Base-by-base conservation (phyloP, 2,888 invertebrate genomes). In the Ophioninae sp. region DNA sequence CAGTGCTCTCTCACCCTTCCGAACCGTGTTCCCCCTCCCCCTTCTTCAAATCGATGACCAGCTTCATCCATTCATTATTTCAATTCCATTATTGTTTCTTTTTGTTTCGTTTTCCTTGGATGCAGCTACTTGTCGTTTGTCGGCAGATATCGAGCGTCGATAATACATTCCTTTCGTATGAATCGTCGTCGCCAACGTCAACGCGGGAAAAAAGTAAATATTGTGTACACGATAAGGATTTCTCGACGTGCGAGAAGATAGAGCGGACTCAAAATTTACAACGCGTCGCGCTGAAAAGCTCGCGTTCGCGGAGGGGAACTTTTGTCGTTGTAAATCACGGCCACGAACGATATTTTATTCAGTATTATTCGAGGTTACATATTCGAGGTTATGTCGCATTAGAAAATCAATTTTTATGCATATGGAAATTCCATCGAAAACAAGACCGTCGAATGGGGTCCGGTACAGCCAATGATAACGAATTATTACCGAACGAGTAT, bases 241-340 rank as follows among this genome's bases (percentile, higher is more conserved):
- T 75, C 57, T 37, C 30, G 65, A 67, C 75, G 39, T 39, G 65
- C 20, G 57, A 67, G 50, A 75, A 65, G 65, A 57, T 67, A 65
- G 20, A 10, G 20, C 56, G 37, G 65, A 39, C 13, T 57, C 65
- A 57, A 8, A 30, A 39, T 59, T 39, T n/a, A 70, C 70, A 17
- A n/a, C 23, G 50, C 20, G 57, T 21, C 44, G 21, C 23, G 37
- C 41, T 61, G 39, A 41, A 41, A 37, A 23, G 39, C 23, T n/a
- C 50, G 17, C 44, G 50, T 50, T 64, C 17, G 7, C 44, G 21
- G 23, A 20, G 44, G 50, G 62, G 44, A 10, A 72, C 70, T 73
- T 73, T 44, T 61, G 73, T 10, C 20, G 44, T 44, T 44, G 73
- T 73, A 61, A 62, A 61, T 62, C 59, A 59, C 30, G 59, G n/a